Evolutionary conservation across 1,140 invertebrate genomes (phyloP).

Genomic region (Megathymus violae): DNA sequence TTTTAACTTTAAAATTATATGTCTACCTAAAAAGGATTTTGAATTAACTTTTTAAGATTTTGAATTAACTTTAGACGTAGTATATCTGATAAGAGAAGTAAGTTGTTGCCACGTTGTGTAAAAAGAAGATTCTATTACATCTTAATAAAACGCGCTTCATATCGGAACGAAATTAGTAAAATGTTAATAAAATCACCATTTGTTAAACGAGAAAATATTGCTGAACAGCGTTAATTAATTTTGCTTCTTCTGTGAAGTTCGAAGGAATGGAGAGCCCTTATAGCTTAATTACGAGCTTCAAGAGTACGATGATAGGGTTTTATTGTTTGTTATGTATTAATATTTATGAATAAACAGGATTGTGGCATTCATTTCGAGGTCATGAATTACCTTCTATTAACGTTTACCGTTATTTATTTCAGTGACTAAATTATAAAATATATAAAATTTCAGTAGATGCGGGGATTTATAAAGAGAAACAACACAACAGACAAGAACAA

Average conservation of each 20-base stretch:
- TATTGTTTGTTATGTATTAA: not conserved
- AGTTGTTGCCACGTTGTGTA: not conserved
- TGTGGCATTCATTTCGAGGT: not conserved
- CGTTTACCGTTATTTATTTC: not conserved
- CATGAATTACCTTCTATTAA: not conserved
- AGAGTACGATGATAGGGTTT: conserved; percentile 1
- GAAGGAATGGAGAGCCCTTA: conserved; percentile 27
- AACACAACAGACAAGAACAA: too few relatives aligned
- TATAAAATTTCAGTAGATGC: too few relatives aligned
- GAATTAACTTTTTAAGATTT: too few relatives aligned
- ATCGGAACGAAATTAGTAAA: not conserved
- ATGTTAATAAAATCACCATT: not conserved
- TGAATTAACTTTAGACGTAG: too few relatives aligned
- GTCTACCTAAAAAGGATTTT: too few relatives aligned
- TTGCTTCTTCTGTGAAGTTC: conserved; percentile 20
- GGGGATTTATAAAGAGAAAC: too few relatives aligned
- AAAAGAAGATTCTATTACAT: not conserved
- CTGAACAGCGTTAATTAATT: conserved; percentile 22
- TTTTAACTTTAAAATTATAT: too few relatives aligned
- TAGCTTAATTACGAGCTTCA: conserved; percentile 18
- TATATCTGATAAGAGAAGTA: too few relatives aligned
- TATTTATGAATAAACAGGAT: not conserved
- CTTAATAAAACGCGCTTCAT: not conserved
- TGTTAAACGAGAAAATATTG: conserved; percentile 21
- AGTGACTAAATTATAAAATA: too few relatives aligned